A percentile compares a stretch with the other conserved stretches of the same genome.
Conservation (phyloP, 1,140 invertebrate species). For the Nylanderia fulva region DNA sequence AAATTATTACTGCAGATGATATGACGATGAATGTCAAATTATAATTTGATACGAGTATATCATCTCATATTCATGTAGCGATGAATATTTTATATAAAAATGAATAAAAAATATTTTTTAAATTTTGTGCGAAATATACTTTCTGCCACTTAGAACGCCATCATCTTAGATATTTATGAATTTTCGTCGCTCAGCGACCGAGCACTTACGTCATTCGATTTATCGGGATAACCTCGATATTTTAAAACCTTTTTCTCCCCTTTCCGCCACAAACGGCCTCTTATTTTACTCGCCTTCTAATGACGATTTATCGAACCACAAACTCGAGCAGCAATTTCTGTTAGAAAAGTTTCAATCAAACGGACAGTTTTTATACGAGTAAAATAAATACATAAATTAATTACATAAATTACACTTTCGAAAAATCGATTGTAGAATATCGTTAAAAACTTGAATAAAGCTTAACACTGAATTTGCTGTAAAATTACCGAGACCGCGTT, state of each 20-base stretch:
- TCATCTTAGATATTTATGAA: conserved; percentile 49
- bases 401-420: neutral
- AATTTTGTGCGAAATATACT: conserved; percentile 1
- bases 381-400: conserved; percentile 24
- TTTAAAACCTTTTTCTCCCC: conserved; percentile 50
- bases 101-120: conserved; percentile 28
- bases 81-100: neutral
- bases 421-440: neutral
- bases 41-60: neutral
- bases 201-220: conserved; percentile 51
- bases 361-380: neutral
- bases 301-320: conserved; percentile 16
- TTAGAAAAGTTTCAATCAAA: neutral
- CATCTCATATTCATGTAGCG: neutral
- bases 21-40: neutral
- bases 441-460: neutral
- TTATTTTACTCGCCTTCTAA: conserved; percentile 31
- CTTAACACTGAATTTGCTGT: neutral
- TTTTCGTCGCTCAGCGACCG: conserved; percentile 44
- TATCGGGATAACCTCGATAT: conserved; percentile 50
- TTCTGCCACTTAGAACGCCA: neutral
- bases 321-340: neutral
- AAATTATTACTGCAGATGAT: neutral
- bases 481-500: neutral
- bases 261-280: neutral